Percentiles rank a stretch among this genome's conserved stretches.
These are phyloP conservation scores for Merops nubicus DNA, from an alignment of 2,113 vertebrate genomes.

Conservation along the genomic window DNA sequence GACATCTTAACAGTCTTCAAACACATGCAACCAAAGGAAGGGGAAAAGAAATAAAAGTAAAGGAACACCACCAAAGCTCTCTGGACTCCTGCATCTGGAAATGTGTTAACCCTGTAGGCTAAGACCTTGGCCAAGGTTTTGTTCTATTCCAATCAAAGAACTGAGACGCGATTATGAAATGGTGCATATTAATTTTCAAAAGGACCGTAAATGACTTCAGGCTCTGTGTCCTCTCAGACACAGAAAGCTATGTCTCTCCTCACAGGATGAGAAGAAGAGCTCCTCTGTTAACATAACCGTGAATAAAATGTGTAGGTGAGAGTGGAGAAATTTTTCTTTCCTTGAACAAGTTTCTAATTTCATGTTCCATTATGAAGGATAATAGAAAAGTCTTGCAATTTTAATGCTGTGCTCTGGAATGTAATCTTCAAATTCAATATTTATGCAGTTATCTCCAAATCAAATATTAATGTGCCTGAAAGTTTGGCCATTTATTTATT, in stretches of 20 bases:
- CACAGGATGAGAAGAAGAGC: not conserved
- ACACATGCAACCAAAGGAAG: not conserved
- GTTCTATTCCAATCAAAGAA: not conserved
- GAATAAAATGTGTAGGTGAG: not conserved
- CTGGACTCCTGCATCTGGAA: not conserved
- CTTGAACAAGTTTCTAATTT: conserved; percentile 65
- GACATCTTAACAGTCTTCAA: not conserved
- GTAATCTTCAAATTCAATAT: conserved; percentile 76
- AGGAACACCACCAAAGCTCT: not conserved
- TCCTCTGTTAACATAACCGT: not conserved
- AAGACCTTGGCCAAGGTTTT: not conserved
- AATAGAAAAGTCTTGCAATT: conserved; percentile 75
- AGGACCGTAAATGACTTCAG: conserved; percentile 1
- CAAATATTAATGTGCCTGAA: conserved; percentile 74
- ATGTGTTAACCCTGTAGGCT: not conserved
- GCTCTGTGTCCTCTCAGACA: not conserved
- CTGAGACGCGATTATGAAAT: conserved; percentile 14
- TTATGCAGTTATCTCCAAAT: conserved; percentile 77
- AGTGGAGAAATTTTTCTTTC: conserved; percentile 29
- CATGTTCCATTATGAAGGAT: conserved; percentile 72
- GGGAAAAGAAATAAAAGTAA: not conserved
- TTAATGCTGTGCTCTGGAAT: conserved; percentile 73
- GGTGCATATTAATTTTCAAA: conserved; percentile 41
- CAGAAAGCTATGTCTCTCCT: not conserved
- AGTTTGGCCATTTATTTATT: conserved; percentile 72